Conservation (phyloP, 2,797 vertebrate species). For the Microctenopoma steveboyesi region DNA sequence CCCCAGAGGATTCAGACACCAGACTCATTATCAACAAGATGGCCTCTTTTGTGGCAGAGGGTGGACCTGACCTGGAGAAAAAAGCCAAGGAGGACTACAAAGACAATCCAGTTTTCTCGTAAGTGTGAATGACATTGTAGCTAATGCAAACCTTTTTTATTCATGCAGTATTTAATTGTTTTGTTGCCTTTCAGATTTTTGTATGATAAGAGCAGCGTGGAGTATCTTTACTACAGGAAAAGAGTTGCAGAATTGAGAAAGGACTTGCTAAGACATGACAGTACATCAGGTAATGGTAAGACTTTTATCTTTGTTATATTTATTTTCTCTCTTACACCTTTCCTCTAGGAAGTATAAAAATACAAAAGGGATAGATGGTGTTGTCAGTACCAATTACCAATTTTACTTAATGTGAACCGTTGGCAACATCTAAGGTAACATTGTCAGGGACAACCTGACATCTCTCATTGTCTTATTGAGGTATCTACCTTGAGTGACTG, state of each 20-base stretch:
- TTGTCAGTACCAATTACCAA: not conserved
- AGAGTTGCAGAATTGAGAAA: slow-evolving; percentile 90
- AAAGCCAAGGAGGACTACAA: slow-evolving; percentile 95
- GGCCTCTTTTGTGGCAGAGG: slow-evolving; percentile 96
- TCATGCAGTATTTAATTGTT: not conserved
- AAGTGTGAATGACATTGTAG: slow-evolving; percentile 62
- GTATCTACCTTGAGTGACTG: not conserved
- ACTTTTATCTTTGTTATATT: slow-evolving; percentile 5
- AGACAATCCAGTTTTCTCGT: slow-evolving; percentile 94
- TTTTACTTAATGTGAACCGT: not conserved
- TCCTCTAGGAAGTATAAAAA: not conserved
- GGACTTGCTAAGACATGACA: slow-evolving; percentile 76
- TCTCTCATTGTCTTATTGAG: not conserved
- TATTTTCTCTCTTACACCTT: slow-evolving; percentile 8
- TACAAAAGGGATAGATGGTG: not conserved
- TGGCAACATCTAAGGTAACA: not conserved
- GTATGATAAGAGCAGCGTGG: slow-evolving; percentile 91
- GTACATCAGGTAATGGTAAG: slow-evolving; percentile 70
- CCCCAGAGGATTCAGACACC: slow-evolving; percentile 96
- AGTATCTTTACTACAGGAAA: slow-evolving; percentile 96
- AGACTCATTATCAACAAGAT: slow-evolving; percentile 95
- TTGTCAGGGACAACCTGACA: not conserved
- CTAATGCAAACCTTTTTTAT: not conserved
- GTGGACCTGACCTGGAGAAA: slow-evolving; percentile 92
- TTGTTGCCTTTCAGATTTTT: slow-evolving; percentile 86